Conservation (phyloP, 30 jellyfish, hydroid and myxozoan genomes). For the Calvadosia cruxmelitensis region DNA sequence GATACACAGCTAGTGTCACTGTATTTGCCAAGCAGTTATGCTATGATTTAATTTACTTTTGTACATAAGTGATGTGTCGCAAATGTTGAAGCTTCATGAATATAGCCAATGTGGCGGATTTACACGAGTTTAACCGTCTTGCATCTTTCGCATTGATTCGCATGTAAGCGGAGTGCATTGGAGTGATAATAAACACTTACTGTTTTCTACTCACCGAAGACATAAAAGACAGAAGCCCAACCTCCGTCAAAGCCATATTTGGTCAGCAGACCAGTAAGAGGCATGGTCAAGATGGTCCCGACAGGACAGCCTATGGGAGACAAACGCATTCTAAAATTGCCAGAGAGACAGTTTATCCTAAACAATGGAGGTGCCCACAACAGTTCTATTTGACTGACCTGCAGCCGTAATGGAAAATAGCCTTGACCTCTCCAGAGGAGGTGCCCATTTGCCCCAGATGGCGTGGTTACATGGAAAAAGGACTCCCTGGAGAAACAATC, state of each 20-base stretch:
- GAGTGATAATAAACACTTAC: too few relatives aligned
- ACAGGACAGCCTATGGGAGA: slow-evolving; percentile 99
- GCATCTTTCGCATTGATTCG: too few relatives aligned
- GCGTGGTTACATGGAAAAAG: slow-evolving; percentile 99
- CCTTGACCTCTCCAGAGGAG: slow-evolving; percentile 96
- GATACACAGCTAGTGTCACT: too few relatives aligned
- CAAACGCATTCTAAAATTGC: too few relatives aligned
- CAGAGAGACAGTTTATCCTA: too few relatives aligned
- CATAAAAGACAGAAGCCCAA: slow-evolving; percentile 99
- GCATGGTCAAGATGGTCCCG: slow-evolving; percentile 98
- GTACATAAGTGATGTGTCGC: too few relatives aligned
- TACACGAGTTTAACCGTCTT: too few relatives aligned
- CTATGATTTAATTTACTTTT: too few relatives aligned
- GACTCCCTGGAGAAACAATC: slow-evolving; percentile 64
- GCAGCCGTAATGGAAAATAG: slow-evolving; percentile 98
- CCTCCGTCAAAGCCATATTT: slow-evolving; percentile 99
- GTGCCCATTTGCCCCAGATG: slow-evolving; percentile 99
- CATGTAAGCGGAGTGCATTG: too few relatives aligned
- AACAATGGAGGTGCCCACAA: background rate
- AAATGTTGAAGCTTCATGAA: too few relatives aligned
- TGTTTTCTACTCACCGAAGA: slow-evolving; percentile 80
- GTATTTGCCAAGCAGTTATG: too few relatives aligned
- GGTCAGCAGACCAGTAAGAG: slow-evolving; percentile 95
- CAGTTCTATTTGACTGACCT: slow-evolving; percentile 24
- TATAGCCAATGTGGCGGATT: too few relatives aligned